A percentile compares a stretch with the other conserved stretches of the same genome.
These are phyloP conservation scores for Cotesia vestalis DNA, from an alignment of 1,140 invertebrate genomes.

Conservation along the genomic window DNA sequence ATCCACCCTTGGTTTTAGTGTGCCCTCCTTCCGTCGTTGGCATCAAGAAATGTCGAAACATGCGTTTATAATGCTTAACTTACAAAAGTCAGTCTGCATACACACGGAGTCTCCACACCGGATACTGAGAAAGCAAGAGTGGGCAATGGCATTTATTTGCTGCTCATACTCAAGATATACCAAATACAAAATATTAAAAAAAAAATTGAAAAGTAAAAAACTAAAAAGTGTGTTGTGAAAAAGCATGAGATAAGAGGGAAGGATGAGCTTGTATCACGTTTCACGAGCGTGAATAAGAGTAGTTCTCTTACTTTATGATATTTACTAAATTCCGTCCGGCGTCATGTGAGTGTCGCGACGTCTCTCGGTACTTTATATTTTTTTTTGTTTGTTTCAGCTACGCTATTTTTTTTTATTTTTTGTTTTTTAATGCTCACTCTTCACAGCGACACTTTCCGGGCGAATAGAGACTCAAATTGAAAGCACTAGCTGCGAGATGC, in stretches of 20 bases:
- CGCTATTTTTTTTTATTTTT: background rate
- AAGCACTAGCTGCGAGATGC: conserved; percentile 9
- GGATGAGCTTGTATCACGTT: conserved; percentile 50
- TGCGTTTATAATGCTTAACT: conserved; percentile 11
- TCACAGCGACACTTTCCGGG: conserved; percentile 24
- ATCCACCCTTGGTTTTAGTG: conserved; percentile 4
- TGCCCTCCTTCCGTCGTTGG: conserved; percentile 25
- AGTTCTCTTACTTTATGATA: conserved; percentile 38
- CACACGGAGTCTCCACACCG: conserved; percentile 31
- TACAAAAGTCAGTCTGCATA: conserved; percentile 9
- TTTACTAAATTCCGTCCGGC: conserved; percentile 41
- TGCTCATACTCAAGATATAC: conserved; percentile 34
- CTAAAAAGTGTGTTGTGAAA: conserved; percentile 10
- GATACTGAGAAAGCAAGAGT: conserved; percentile 40
- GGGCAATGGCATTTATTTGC: conserved; percentile 51
- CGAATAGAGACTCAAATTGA: conserved; percentile 33
- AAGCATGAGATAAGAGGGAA: conserved; percentile 25
- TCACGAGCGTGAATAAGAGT: conserved; percentile 41
- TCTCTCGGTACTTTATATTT: conserved; percentile 2
- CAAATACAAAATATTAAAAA: conserved; percentile 27
- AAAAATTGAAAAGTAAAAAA: conserved; percentile 32
- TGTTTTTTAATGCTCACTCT: conserved; percentile 10
- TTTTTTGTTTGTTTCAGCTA: background rate
- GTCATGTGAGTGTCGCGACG: conserved; percentile 28
- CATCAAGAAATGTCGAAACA: conserved; percentile 28